Conservation (phyloP, 2,888 invertebrate species). For the Chloroclystis v-ata region DNA sequence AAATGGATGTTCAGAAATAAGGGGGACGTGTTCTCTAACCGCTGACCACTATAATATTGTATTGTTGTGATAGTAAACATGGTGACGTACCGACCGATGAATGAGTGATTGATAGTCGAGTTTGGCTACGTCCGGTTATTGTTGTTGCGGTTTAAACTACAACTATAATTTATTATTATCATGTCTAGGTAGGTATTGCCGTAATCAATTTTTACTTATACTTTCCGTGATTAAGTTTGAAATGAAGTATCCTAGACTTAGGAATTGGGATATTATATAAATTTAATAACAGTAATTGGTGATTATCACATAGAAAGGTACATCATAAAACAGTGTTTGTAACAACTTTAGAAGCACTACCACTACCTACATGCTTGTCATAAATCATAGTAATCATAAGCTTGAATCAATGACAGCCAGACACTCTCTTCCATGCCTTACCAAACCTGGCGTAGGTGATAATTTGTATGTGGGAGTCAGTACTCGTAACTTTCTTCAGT, state of each 20-base stretch:
- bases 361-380: neutral
- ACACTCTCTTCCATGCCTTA: conserved; percentile 12
- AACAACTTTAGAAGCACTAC: neutral
- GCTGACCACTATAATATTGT: conserved; percentile 15
- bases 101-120: conserved; percentile 22
- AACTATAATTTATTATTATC: neutral
- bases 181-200: neutral
- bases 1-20: conserved; percentile 44
- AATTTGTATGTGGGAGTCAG: conserved; percentile 27
- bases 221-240: too few relatives aligned
- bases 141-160: neutral
- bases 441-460: conserved; percentile 22
- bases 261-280: too few relatives aligned
- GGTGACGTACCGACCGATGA: conserved; percentile 4
- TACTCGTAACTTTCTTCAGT: conserved; percentile 27
- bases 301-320: too few relatives aligned
- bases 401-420: neutral
- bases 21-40: conserved; percentile 32
- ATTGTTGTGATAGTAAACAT: conserved; percentile 15
- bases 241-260: too few relatives aligned
- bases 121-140: conserved; percentile 13
- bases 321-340: too few relatives aligned
- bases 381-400: conserved; percentile 1
- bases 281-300: too few relatives aligned
- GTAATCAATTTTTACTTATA: too few relatives aligned